Evolutionary conservation across 2,797 vertebrate genomes (phyloP).

Genomic region (Carduelis carduelis): DNA sequence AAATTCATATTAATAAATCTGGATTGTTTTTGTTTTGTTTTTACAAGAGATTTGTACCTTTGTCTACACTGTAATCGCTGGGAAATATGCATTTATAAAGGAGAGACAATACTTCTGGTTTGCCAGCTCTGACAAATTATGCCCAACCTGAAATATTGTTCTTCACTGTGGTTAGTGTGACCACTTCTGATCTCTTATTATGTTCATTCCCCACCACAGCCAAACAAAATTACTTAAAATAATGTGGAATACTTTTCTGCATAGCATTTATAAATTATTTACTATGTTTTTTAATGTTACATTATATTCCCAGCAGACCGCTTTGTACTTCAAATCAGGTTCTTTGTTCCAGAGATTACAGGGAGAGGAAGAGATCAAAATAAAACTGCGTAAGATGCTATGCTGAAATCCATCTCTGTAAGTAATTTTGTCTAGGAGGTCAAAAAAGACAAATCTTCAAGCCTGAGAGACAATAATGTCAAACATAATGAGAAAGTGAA

Average conservation of each 20-base stretch:
- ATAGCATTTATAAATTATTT: neutral
- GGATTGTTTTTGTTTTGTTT: neutral
- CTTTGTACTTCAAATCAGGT: neutral
- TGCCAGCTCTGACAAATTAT: neutral
- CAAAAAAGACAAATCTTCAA: neutral
- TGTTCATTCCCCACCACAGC: neutral
- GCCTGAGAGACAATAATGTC: neutral
- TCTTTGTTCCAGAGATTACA: neutral
- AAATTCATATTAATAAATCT: neutral
- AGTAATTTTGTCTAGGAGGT: neutral
- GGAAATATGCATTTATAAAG: neutral
- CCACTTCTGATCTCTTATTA: neutral
- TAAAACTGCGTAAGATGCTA: neutral
- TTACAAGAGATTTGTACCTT: neutral
- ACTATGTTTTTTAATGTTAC: neutral
- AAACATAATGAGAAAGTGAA: neutral
- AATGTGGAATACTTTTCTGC: neutral
- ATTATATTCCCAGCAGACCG: neutral
- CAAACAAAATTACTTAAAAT: neutral
- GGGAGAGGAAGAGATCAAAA: neutral
- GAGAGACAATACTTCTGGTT: neutral
- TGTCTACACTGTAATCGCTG: neutral
- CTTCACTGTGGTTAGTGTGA: neutral
- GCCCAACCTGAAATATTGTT: neutral
- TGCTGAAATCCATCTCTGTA: neutral